Percentiles rank a stretch among this genome's conserved stretches.
Conservation (phyloP, 2,888 invertebrate genomes). For the Eupithecia insigniata region DNA sequence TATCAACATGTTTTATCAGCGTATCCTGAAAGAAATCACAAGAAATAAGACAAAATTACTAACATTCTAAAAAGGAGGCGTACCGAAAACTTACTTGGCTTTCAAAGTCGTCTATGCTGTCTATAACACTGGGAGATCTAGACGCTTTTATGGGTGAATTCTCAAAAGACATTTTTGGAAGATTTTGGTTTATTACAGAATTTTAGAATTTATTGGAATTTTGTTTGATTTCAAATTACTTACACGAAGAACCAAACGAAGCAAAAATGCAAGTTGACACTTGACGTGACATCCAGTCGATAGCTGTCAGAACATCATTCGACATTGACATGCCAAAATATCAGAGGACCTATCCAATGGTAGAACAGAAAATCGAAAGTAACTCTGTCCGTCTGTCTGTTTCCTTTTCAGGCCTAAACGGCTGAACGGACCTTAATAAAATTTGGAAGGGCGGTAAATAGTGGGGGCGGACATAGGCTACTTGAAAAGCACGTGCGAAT, state of each 20-base stretch:
- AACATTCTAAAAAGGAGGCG: conserved; percentile 64
- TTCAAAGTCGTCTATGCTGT: conserved; percentile 71
- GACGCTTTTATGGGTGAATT: conserved; percentile 67
- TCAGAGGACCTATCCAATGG: too few relatives aligned
- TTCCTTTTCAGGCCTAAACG: too few relatives aligned
- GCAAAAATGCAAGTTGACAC: conserved; percentile 4
- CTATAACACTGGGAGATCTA: conserved; percentile 63
- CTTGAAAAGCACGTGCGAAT: too few relatives aligned
- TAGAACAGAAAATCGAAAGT: too few relatives aligned
- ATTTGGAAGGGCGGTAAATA: too few relatives aligned
- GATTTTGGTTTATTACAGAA: conserved; percentile 3
- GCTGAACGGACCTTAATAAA: too few relatives aligned
- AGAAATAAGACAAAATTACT: conserved; percentile 37
- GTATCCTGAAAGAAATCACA: conserved; percentile 82
- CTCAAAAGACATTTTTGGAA: conserved; percentile 62
- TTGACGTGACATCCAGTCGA: conserved; percentile 1
- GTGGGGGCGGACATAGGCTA: too few relatives aligned
- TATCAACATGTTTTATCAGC: conserved; percentile 88
- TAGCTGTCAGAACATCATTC: neutral
- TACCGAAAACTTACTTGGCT: conserved; percentile 65
- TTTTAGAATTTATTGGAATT: conserved; percentile 18
- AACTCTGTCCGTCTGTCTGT: too few relatives aligned
- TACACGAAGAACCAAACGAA: conserved; percentile 1
- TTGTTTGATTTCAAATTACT: conserved; percentile 31
- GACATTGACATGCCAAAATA: neutral